Evolutionary conservation across 2,888 invertebrate genomes (phyloP).

Genomic region (Tortrix viridana): DNA sequence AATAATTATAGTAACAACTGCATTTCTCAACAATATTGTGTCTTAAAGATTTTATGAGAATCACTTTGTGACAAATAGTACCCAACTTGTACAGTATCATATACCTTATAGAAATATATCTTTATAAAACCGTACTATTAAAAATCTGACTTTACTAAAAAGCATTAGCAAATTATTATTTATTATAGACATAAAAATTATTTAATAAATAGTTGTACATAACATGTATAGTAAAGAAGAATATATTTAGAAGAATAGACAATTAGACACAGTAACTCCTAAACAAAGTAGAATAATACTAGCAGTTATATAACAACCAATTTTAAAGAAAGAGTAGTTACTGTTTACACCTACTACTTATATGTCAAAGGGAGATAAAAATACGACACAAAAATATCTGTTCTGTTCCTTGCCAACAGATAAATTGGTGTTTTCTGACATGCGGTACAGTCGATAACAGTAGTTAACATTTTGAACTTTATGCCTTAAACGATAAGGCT

Average conservation of each 20-base stretch:
- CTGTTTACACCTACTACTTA: constrained; percentile 38
- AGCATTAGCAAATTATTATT: constrained; percentile 26
- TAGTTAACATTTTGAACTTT: constrained; percentile 33
- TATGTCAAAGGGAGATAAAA: constrained; percentile 8
- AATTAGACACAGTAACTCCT: constrained; percentile 59
- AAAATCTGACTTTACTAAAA: constrained; percentile 23
- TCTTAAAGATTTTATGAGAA: constrained; percentile 40
- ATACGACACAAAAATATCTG: constrained; percentile 9
- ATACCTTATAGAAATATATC: constrained; percentile 26
- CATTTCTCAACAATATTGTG: constrained; percentile 30
- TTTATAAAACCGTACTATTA: constrained; percentile 15
- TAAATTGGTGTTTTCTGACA: constrained; percentile 2
- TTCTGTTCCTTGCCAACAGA: constrained; percentile 1
- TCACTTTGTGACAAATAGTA: constrained; percentile 57
- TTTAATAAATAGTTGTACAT: constrained; percentile 52
- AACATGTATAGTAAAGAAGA: constrained; percentile 45
- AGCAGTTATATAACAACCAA: constrained; percentile 47
- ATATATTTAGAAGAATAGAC: constrained; percentile 59
- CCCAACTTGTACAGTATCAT: constrained; percentile 42
- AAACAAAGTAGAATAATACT: constrained; percentile 67
- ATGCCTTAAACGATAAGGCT: constrained; percentile 17
- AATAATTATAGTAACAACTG: constrained; percentile 41
- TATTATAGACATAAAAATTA: constrained; percentile 50
- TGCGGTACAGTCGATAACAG: constrained; percentile 1
- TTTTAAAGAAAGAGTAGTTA: constrained; percentile 43